These are phyloP conservation scores for Petaurus breviceps DNA, from an alignment of 2,113 vertebrate genomes.

Conservation along the genomic window DNA sequence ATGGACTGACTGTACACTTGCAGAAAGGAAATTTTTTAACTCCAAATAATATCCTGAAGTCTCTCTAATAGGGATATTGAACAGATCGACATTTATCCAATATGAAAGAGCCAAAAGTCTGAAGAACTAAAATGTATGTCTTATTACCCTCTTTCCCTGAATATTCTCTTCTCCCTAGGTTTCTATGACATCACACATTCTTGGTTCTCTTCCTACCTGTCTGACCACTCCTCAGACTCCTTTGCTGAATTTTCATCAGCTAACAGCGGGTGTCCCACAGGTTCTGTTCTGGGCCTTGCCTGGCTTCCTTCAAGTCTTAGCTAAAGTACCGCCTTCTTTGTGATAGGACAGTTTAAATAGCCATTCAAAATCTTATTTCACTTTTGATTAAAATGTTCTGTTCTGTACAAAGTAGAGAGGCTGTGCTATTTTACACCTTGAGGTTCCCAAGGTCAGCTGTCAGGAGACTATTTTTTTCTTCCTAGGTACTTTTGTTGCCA, in stretches of 20 bases:
- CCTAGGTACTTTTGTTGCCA: neutral
- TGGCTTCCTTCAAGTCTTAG: too few species aligned
- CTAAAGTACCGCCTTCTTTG: neutral
- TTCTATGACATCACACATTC: too few species aligned
- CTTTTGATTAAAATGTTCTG: neutral
- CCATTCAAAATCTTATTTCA: neutral
- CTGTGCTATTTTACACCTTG: neutral
- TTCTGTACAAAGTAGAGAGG: neutral
- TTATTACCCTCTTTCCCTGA: too few species aligned
- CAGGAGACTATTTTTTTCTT: neutral
- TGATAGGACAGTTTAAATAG: neutral
- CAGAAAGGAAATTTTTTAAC: too few species aligned
- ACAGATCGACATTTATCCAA: neutral
- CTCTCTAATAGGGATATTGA: neutral
- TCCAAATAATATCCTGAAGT: neutral
- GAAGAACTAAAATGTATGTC: neutral
- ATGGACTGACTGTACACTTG: neutral
- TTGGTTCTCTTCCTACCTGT: too few species aligned
- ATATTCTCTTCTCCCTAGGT: too few species aligned
- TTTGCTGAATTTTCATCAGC: too few species aligned
- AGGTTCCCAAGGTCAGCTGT: neutral
- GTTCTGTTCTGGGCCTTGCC: too few species aligned
- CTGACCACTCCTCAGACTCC: too few species aligned
- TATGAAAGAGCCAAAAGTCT: neutral
- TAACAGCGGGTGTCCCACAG: too few species aligned